phyloP scores from a whole-genome alignment of 2,113 vertebrate genomes.

The Fukomys damarensis region DNA sequence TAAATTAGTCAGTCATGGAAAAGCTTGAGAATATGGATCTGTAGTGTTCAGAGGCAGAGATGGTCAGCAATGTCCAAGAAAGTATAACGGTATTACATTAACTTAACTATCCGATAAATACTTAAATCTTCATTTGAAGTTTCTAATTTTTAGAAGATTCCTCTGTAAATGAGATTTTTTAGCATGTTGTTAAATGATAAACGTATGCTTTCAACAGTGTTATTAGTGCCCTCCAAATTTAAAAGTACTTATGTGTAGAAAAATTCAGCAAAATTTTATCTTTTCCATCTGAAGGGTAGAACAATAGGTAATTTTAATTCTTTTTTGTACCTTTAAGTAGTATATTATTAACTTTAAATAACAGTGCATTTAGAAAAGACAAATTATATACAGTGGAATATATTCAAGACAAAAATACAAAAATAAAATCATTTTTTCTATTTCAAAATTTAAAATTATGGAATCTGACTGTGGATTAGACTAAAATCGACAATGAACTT shows the following conservation, averaged over 20 bases:
- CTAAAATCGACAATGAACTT: conserved; percentile 43
- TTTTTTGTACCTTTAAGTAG: conserved; percentile 18
- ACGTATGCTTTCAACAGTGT: background rate
- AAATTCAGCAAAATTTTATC: conserved; percentile 7
- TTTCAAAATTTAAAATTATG: conserved; percentile 35
- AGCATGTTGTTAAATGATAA: conserved; percentile 41
- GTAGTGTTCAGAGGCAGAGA: background rate
- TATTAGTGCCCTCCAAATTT: background rate
- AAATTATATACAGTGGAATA: conserved; percentile 9
- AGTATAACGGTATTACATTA: background rate
- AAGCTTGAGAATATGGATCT: background rate
- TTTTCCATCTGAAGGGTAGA: background rate
- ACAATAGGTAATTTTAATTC: conserved; percentile 24
- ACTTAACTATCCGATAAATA: background rate
- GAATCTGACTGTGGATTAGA: background rate
- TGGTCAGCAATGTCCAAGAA: background rate
- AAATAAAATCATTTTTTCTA: background rate
- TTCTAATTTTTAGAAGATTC: conserved; percentile 25
- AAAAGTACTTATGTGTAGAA: background rate
- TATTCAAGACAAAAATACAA: conserved; percentile 48
- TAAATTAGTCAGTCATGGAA: background rate
- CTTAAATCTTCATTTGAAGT: background rate
- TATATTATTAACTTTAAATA: conserved; percentile 5
- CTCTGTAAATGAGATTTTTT: background rate
- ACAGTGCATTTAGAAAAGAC: conserved; percentile 3